Percentiles rank a stretch among this genome's conserved stretches.
Evolutionary conservation across 64 coral and sea anemone species (phyloP).

Genomic region (Catalaphyllia jardinei): DNA sequence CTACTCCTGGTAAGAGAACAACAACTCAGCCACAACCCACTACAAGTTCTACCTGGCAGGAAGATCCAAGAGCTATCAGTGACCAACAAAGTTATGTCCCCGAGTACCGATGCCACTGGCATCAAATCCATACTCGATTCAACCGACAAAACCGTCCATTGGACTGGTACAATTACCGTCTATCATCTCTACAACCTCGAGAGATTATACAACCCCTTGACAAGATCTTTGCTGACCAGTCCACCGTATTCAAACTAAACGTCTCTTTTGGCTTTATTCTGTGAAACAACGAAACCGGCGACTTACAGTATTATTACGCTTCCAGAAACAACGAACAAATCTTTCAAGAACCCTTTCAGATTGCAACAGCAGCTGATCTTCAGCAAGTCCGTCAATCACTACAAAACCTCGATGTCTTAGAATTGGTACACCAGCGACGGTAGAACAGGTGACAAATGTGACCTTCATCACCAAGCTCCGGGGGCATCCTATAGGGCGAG

Average conservation of each 20-base stretch:
- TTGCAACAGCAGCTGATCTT: background rate
- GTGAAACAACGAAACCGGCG: constrained; percentile 12
- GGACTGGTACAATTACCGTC: background rate
- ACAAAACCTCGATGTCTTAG: constrained; percentile 5
- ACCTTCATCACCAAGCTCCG: constrained; percentile 23
- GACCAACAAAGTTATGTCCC: too few relatives aligned
- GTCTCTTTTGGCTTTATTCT: constrained; percentile 39
- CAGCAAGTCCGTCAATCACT: background rate
- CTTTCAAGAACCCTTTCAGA: constrained; percentile 26
- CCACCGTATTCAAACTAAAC: constrained; percentile 40
- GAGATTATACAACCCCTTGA: background rate
- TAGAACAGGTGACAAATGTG: constrained; percentile 19
- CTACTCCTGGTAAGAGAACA: too few relatives aligned
- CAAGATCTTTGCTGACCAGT: constrained; percentile 12
- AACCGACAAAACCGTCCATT: background rate
- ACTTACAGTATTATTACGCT: constrained; percentile 28
- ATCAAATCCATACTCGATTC: background rate
- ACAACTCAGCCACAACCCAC: too few relatives aligned
- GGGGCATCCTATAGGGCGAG: constrained; percentile 13
- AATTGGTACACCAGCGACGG: constrained; percentile 54
- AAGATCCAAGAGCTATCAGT: too few relatives aligned
- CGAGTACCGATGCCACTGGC: too few relatives aligned
- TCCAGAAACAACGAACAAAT: background rate
- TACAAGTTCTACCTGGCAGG: too few relatives aligned
- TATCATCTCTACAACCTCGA: background rate